Percentiles rank a stretch among this genome's conserved stretches.
Conservation (phyloP, 2,888 invertebrate species). For the Deilephila elpenor region DNA sequence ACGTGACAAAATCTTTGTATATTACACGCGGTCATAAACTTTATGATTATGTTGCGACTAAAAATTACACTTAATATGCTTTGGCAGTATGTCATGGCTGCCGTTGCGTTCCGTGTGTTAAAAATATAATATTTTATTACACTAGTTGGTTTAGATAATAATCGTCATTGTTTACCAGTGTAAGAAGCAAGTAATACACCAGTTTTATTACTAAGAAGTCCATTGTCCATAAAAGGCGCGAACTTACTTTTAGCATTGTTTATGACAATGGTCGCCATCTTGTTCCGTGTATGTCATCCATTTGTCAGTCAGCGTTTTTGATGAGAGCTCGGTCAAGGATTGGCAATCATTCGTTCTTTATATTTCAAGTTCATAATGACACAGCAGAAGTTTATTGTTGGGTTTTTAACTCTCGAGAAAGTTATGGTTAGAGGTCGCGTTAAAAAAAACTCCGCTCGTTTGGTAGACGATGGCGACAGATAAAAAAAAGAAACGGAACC, state of each 20-base stretch:
- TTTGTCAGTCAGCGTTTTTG: constrained; percentile 42
- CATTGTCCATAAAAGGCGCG: constrained; percentile 12
- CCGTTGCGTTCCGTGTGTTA: neutral
- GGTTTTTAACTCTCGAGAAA: constrained; percentile 65
- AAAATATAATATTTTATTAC: constrained; percentile 4
- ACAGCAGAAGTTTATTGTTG: constrained; percentile 62
- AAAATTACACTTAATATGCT: neutral
- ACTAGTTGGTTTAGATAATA: neutral
- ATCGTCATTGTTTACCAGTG: neutral
- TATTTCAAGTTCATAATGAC: constrained; percentile 67
- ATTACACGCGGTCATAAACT: neutral
- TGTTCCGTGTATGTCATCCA: constrained; percentile 38
- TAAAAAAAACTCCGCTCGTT: constrained; percentile 36
- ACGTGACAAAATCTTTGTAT: neutral
- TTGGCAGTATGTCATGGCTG: neutral
- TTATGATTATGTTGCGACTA: neutral
- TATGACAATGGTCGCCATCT: constrained; percentile 36
- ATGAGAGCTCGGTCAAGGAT: constrained; percentile 58
- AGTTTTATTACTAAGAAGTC: neutral
- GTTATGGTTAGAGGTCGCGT: constrained; percentile 66
- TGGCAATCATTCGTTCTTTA: constrained; percentile 43
- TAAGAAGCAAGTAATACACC: neutral
- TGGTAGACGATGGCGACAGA: constrained; percentile 10
- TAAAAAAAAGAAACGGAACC: constrained; percentile 17
- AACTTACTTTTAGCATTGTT: constrained; percentile 6